Evolutionary conservation across 2,888 invertebrate genomes (phyloP), one percentile per base, ranked within the genome.

Genomic region (Pinctada fucata): DNA sequence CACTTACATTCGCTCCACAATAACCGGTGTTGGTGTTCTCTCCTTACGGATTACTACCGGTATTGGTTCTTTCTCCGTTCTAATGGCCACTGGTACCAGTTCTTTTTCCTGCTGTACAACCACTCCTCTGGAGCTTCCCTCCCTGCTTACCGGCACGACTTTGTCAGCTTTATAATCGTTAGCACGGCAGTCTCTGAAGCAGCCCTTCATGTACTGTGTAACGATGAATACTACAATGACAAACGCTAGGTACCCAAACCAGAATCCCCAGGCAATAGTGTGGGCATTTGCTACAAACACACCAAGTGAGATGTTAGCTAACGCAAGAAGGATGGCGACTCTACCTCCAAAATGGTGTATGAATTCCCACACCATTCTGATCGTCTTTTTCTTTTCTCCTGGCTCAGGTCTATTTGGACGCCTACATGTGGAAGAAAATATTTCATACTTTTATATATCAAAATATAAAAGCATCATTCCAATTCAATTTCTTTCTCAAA

Each of bases 271-370:
- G 70, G 85, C 76, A 3, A 82, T 52, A 5, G 68, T 66, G 48
- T 65, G 49, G 3, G 81, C 50, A 8, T 82, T 78, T 13, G 83
- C 85, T 45, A 87, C 72, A 76, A 87, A 86, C 3, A 86, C 75
- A 2, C 87, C 87, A 49, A 87, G 79, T 3, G 84, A 82, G 49
- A 84, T 79, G 70, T 87, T 87, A 65, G 81, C 69, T 8, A 87
- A 78, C 5, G 80, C 87, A 63, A 87, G 79, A 13, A 81, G 3
- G 31, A 87, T 52, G 3, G 81, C 78, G 2, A 75, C 13, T 4
- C 83, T 74, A 3, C 87, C 87, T 8, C 78, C 75, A 69, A 76
- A 75, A 50, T 78, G 74, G 65, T 87, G 87, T 50, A 84, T 48
- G 3, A 76, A 68, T 72, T 86, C 84, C 87, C 87, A 87, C 10